Base-by-base conservation (phyloP, 1,140 invertebrate genomes). In the Papilio machaon region DNA sequence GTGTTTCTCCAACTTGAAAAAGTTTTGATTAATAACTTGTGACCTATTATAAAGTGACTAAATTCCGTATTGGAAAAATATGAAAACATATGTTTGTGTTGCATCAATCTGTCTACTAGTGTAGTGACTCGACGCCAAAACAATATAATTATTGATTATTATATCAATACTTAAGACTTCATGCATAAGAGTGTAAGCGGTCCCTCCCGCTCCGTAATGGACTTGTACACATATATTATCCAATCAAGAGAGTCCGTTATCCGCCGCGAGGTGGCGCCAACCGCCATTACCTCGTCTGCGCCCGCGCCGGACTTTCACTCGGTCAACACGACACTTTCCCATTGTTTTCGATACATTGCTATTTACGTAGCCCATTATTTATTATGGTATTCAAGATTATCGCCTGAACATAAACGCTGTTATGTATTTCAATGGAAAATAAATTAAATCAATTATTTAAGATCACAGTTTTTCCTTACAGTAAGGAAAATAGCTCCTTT, bases 141-240 rank as follows among this genome's bases (percentile, higher is more conserved):
- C 23, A 64, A 64, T 30, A 64, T 64, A 64, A 64, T 64, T 64
- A 64, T 64, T 11, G 60, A 64, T 64, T 64, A 30, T 64, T 64
- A 30, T 64, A 64, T 64, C 60, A 9, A 64, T 64, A 64, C 60
- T 64, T 64, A 64, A 60, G 58, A 9, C 60, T 64, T 64, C 60
- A 64, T 64, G 60, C 30, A 64, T 15, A 52, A 15, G 19, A 64
- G 60, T 30, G 60, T 64, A 64, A 30, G 49, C n/a, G 75, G 19
- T 13, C 19, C 19, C 30, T 35, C 75, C 49, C 75, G 46, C 30
- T n/a, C 10, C 2, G 81, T 89, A 87, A 90, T 91, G 83, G 86
- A 90, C 87, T 85, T 88, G 86, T 89, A 87, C 87, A 88, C 86
- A 91, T 90, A 89, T 89, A 91, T 91, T 89, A 91, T 87, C 90